Evolutionary conservation across 2,888 invertebrate genomes (phyloP).

Genomic region (Saturnia japonica): DNA sequence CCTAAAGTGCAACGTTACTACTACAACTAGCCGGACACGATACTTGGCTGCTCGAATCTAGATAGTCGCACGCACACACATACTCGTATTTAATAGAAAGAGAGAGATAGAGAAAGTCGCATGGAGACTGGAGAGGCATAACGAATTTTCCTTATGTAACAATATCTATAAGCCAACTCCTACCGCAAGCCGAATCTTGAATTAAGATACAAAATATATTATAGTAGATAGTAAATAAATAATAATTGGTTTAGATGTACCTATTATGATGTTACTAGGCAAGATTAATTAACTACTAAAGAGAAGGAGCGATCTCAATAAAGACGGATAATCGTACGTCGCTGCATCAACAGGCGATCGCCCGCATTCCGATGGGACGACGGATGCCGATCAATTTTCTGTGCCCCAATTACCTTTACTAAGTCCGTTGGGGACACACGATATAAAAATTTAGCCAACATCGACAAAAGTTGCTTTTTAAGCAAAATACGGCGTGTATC

Average conservation of each 20-base stretch:
- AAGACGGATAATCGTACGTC: conserved; percentile 15
- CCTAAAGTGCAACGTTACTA: too few species aligned
- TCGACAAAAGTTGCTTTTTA: not conserved
- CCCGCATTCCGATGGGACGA: conserved; percentile 58
- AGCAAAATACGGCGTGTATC: not conserved
- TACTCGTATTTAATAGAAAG: too few species aligned
- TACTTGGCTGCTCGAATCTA: too few species aligned
- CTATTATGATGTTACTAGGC: not conserved
- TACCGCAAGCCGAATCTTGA: too few species aligned
- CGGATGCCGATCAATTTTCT: conserved; percentile 58
- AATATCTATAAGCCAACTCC: too few species aligned
- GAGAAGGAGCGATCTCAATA: conserved; percentile 14
- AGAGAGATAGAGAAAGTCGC: too few species aligned
- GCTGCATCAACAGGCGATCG: conserved; percentile 33
- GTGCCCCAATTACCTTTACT: conserved; percentile 65
- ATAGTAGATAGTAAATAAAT: not conserved
- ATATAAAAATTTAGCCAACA: conserved; percentile 24
- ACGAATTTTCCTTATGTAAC: too few species aligned
- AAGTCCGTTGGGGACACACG: conserved; percentile 44
- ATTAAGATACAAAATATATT: too few species aligned
- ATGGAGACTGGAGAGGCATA: too few species aligned
- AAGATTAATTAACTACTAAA: conserved; percentile 4
- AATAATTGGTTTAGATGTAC: not conserved
- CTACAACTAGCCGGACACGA: too few species aligned
- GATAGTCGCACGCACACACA: too few species aligned